A percentile compares a stretch with the other conserved stretches of the same genome.
phyloP scores from a whole-genome alignment of 1,140 invertebrate genomes.

The Theocolax elegans region DNA sequence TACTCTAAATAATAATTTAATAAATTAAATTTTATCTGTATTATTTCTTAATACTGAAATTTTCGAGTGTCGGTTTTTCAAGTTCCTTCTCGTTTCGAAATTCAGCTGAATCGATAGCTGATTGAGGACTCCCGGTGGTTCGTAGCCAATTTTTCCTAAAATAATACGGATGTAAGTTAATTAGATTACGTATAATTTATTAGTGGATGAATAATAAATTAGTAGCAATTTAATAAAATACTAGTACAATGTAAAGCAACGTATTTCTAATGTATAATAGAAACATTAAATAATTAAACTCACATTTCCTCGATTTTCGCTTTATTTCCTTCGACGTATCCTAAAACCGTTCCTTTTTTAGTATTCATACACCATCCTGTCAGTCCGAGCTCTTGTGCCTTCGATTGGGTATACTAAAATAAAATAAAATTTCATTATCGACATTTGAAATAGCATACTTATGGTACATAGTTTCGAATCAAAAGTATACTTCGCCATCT shows the following conservation, averaged over 20 bases:
- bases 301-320: slow-evolving; percentile 77
- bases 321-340: slow-evolving; percentile 75
- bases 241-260: not conserved
- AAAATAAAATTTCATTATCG: not conserved
- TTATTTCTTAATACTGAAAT: slow-evolving; percentile 43
- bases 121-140: slow-evolving; percentile 75
- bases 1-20: slow-evolving; percentile 25
- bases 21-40: slow-evolving; percentile 3
- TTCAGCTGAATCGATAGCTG: slow-evolving; percentile 74
- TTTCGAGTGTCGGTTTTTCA: slow-evolving; percentile 33
- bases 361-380: slow-evolving; percentile 86
- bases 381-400: slow-evolving; percentile 74
- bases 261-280: not conserved
- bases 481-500: not conserved
- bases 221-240: slow-evolving; percentile 22
- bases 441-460: not conserved
- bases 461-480: not conserved
- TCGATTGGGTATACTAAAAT: slow-evolving; percentile 74
- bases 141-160: slow-evolving; percentile 78
- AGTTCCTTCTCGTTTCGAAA: slow-evolving; percentile 74
- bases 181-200: too few species aligned
- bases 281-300: slow-evolving; percentile 48
- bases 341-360: slow-evolving; percentile 75
- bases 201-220: too few species aligned
- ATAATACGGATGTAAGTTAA: slow-evolving; percentile 49